Conservation (phyloP, 2,797 vertebrate genomes). For the Cryptoprocta ferox region DNA sequence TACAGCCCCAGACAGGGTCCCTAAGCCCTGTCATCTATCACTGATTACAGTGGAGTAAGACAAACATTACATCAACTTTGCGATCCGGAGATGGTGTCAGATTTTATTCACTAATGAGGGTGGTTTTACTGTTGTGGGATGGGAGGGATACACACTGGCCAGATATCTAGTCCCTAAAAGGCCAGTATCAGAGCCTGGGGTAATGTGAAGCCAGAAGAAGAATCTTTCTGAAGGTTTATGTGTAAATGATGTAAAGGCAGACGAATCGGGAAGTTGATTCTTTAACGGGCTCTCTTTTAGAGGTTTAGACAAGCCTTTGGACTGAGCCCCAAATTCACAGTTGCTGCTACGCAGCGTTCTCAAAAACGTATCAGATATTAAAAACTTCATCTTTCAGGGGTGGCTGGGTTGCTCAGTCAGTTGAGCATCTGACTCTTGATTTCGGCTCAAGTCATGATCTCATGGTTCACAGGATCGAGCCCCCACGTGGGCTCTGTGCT, state of each 20-base stretch:
- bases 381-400: conserved; percentile 56
- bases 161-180: conserved; percentile 74
- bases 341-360: neutral
- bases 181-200: conserved; percentile 69
- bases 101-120: conserved; percentile 74
- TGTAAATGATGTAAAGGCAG: conserved; percentile 73
- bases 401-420: no score
- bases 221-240: conserved; percentile 69
- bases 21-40: conserved; percentile 70
- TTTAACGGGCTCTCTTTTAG: conserved; percentile 43
- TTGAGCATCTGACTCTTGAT: no score
- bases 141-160: conserved; percentile 67
- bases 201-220: conserved; percentile 45
- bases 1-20: conserved; percentile 72
- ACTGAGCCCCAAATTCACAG: conserved; percentile 17
- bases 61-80: conserved; percentile 80
- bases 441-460: no score
- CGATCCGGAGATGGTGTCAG: conserved; percentile 75
- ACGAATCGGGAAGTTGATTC: neutral
- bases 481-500: no score
- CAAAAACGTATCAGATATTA: conserved; percentile 75
- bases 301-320: conserved; percentile 69
- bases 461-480: no score
- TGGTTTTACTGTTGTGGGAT: conserved; percentile 75
- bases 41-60: conserved; percentile 67